A percentile compares a stretch with the other conserved stretches of the same genome.
phyloP scores from a whole-genome alignment of 53 echinoderm and acorn worm genomes.

The Henricia sp. region DNA sequence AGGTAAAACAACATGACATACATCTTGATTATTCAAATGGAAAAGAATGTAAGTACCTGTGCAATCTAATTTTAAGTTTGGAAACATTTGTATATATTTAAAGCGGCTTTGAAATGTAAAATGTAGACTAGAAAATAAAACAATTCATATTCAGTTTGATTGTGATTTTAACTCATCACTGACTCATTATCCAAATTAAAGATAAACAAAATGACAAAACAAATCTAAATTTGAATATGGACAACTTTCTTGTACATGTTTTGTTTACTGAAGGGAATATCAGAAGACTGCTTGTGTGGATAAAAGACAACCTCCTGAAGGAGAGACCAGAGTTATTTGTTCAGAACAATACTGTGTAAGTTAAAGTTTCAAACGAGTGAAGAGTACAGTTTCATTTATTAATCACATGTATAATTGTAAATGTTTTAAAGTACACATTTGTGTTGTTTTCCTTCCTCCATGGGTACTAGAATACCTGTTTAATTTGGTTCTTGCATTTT shows the following conservation, averaged over 20 bases:
- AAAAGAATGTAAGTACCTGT: slow-evolving; percentile 55
- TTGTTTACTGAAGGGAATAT: slow-evolving; percentile 79
- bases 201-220: neutral
- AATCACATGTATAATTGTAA: neutral
- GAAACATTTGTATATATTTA: too few relatives aligned
- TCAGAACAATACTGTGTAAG: slow-evolving; percentile 95
- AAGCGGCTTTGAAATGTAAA: too few relatives aligned
- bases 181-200: too few relatives aligned
- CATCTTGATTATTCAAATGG: slow-evolving; percentile 39
- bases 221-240: neutral
- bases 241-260: neutral
- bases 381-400: neutral
- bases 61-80: too few relatives aligned
- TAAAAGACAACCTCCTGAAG: slow-evolving; percentile 91
- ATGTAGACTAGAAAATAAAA: too few relatives aligned
- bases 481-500: too few relatives aligned
- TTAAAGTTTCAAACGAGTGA: neutral
- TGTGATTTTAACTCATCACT: too few relatives aligned
- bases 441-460: too few relatives aligned
- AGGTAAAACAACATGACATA: slow-evolving; percentile 84
- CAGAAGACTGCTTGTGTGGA: slow-evolving; percentile 83
- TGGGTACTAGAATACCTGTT: too few relatives aligned
- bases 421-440: too few relatives aligned
- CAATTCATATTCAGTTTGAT: too few relatives aligned
- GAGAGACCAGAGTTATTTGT: slow-evolving; percentile 96